Base-by-base conservation (phyloP, 1,140 invertebrate genomes). In the Thaumetopoea pityocampa region DNA sequence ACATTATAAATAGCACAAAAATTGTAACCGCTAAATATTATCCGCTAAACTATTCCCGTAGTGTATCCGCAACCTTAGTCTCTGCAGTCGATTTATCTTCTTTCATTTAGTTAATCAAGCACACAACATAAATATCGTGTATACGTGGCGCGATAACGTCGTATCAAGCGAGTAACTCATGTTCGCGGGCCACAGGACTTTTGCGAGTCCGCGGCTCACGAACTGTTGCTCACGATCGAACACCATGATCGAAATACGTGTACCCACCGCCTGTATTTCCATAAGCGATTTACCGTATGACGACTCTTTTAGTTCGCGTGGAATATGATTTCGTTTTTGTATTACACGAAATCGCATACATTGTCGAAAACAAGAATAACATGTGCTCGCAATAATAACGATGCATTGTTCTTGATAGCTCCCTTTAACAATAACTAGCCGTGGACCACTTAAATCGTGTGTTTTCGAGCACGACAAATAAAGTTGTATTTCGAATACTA, bases 201-300 rank as follows among this genome's bases (percentile, higher is more conserved):
- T 52, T 41, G 41, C 53, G 59, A 47, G 59, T 57, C 46, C 45
- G 42, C 35, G 53, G 58, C 42, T 64, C 77, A 78, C 71, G 77
- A 78, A 67, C 54, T 57, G 34, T 56, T 47, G 40, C 51, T 79
- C 72, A 77, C 78, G 74, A 82, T 70, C 66, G 68, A 45, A 51
- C 40, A 61, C 57, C 65, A 63, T 67, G 64, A 67, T 71, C 69
- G 58, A 60, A 72, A 69, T 71, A 74, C 69, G 67, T 65, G 65
- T 67, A 66, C 62, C 23, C 57, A 45, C 34, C 45, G 52, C 51
- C 61, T 51, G 64, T 69, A 79, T 77, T 80, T 76, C 66, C 76
- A 80, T 80, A 80, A 76, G 65, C 60, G 60, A 64, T 76, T 70
- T 76, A 69, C 66, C 64, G 69, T 78, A 76, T 73, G 73, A 80